Conservation (phyloP, 1,140 invertebrate genomes). For the Trichoplusia ni region DNA sequence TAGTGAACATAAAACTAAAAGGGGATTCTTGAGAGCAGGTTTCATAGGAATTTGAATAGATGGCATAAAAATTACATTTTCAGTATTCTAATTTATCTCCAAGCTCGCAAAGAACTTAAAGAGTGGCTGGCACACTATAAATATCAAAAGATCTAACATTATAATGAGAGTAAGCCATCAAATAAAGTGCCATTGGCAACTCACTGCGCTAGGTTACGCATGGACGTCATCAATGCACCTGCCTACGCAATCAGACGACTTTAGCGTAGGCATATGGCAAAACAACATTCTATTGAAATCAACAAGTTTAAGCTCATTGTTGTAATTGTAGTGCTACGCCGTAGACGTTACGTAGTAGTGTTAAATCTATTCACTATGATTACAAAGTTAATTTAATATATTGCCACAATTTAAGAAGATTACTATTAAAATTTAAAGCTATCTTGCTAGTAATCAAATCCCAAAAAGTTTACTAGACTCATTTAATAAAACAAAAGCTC, state of each 20-base stretch:
- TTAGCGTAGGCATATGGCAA: not conserved
- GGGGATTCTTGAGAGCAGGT: not conserved
- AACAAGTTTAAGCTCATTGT: not conserved
- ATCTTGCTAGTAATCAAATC: no score
- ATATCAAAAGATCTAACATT: constrained; percentile 36
- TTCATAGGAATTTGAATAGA: not conserved
- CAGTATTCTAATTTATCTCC: constrained; percentile 19
- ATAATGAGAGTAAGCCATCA: constrained; percentile 38
- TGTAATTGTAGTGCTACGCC: constrained; percentile 10
- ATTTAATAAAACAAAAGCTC: constrained; percentile 54
- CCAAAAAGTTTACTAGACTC: constrained; percentile 44
- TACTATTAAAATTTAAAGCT: no score
- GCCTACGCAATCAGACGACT: constrained; percentile 16
- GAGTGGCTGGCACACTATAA: constrained; percentile 26
- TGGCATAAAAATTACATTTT: not conserved
- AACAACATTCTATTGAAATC: not conserved
- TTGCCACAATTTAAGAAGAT: no score
- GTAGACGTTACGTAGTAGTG: constrained; percentile 13
- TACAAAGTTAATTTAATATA: no score
- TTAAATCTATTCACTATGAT: not conserved
- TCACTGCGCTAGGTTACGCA: constrained; percentile 33
- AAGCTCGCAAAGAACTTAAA: constrained; percentile 19
- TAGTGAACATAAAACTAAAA: not conserved
- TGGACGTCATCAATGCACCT: constrained; percentile 28
- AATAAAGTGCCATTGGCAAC: constrained; percentile 34